phyloP scores from a whole-genome alignment of 2,113 vertebrate genomes.

The Ictalurus furcatus region DNA sequence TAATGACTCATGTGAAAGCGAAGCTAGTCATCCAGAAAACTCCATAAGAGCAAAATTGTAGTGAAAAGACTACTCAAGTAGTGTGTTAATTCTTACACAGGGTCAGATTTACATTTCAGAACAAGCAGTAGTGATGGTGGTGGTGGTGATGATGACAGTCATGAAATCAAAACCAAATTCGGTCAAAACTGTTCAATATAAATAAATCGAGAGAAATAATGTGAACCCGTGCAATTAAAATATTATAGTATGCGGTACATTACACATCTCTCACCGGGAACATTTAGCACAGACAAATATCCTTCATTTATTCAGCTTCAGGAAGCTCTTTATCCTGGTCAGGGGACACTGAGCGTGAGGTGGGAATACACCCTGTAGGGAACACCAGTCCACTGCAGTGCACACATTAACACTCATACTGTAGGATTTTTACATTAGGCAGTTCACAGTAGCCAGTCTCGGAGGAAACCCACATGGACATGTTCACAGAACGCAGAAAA shows the following conservation, averaged over 20 bases:
- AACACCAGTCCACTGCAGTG: not conserved
- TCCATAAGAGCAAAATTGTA: not conserved
- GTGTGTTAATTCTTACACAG: not conserved
- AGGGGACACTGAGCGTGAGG: not conserved
- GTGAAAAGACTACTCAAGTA: not conserved
- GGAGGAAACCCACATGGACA: not conserved
- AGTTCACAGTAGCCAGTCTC: not conserved
- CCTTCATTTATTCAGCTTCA: not conserved
- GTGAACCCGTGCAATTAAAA: not conserved
- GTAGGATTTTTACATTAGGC: not conserved
- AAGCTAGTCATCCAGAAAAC: not conserved
- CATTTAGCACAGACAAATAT: not conserved
- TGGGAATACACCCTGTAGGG: not conserved
- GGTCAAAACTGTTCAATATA: not conserved
- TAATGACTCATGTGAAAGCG: conserved; percentile 24
- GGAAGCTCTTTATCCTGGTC: not conserved
- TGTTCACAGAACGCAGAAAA: not conserved
- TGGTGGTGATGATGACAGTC: not conserved
- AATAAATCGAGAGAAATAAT: not conserved
- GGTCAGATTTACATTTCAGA: not conserved
- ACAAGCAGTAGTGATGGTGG: not conserved
- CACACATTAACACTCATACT: not conserved
- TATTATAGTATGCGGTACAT: not conserved
- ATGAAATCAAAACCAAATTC: not conserved
- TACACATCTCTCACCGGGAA: not conserved